Evolutionary conservation across 2,113 vertebrate genomes (phyloP).

Genomic region (Lasiurus cinereus): DNA sequence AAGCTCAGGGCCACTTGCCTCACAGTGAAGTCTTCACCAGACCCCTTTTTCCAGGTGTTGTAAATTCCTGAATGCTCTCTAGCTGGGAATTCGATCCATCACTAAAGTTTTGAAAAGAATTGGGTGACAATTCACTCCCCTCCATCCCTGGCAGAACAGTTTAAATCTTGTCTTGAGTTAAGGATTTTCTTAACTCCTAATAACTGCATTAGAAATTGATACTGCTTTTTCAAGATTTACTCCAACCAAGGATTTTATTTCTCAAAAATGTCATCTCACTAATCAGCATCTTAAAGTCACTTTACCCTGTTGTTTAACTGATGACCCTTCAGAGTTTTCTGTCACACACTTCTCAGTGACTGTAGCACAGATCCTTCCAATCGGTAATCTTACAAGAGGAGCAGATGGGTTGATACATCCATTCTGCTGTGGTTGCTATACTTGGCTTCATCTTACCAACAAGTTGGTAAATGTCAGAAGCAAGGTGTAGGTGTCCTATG

Average conservation of each 20-base stretch:
- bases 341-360: neutral
- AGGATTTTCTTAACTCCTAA: neutral
- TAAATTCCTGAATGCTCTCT: neutral
- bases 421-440: neutral
- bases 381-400: neutral
- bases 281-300: neutral
- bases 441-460: neutral
- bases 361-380: neutral
- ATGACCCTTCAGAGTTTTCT: neutral
- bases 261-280: neutral
- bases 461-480: neutral
- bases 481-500: neutral
- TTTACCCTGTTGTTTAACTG: neutral
- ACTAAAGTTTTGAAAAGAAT: neutral
- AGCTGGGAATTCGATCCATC: neutral
- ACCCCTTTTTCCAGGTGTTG: neutral
- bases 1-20: neutral
- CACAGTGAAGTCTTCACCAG: fast-evolving
- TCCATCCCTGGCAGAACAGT: neutral
- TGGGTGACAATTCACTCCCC: neutral
- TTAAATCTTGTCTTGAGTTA: neutral
- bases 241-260: neutral
- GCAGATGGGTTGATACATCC: neutral
- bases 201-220: neutral
- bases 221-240: neutral